Percentiles rank a stretch among this genome's conserved stretches.
These are phyloP conservation scores for Carduelis carduelis DNA, from an alignment of 2,797 vertebrate species.

Conservation along the genomic window DNA sequence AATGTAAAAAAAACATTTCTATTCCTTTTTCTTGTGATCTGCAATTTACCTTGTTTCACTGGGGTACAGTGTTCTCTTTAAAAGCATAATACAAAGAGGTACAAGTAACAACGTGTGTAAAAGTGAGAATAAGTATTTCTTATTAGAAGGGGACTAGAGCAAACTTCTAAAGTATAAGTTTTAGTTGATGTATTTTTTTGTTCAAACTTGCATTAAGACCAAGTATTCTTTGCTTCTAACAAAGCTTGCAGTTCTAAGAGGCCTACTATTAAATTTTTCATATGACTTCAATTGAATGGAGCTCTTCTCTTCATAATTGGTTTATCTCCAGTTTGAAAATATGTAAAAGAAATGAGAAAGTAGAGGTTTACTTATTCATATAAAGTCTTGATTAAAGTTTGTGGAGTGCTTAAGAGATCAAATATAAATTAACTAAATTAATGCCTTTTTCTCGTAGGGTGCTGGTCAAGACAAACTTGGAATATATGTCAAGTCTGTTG, in stretches of 20 bases:
- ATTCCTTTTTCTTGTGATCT: background rate
- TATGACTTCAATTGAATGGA: background rate
- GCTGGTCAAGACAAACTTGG: constrained; percentile 98
- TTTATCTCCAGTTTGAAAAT: background rate
- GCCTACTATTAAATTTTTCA: background rate
- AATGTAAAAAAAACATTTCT: background rate
- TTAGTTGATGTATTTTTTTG: background rate
- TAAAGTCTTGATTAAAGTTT: background rate
- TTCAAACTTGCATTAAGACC: background rate
- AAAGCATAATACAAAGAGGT: background rate
- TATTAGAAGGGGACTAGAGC: background rate
- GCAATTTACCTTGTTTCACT: background rate
- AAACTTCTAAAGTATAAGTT: background rate
- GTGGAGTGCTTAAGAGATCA: background rate
- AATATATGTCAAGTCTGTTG: constrained; percentile 98
- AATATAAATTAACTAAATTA: background rate
- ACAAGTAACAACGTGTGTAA: background rate
- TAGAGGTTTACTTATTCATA: background rate
- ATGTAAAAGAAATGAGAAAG: background rate
- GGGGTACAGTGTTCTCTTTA: background rate
- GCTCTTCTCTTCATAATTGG: background rate
- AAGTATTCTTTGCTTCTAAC: background rate
- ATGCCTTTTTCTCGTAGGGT: constrained; percentile 79
- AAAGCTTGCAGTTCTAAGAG: background rate
- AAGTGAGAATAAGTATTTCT: background rate